Base-by-base conservation (phyloP, 2,113 vertebrate genomes). In the Brienomyrus brachyistius region DNA sequence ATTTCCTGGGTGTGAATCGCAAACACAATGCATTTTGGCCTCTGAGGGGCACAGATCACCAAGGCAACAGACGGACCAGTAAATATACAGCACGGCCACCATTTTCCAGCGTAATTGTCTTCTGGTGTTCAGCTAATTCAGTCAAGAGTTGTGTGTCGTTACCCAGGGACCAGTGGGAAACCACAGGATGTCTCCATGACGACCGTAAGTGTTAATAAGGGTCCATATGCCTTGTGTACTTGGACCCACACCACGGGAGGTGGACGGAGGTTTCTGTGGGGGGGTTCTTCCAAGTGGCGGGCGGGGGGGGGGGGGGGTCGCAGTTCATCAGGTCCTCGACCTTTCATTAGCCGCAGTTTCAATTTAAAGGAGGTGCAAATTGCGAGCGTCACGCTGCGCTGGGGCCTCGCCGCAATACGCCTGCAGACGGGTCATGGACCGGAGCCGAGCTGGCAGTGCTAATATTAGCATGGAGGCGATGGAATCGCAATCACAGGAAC, bases 281-380 rank as follows among this genome's bases (percentile, higher is more conserved):
- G 21, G 10, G 62, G 9, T 48, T 70, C 87, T 88, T 10, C 40
- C 23, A 50, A 59, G 45, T 45, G 15, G 54, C 87, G 5, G 15
- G 54, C 87, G 5, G 35, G 31, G 1, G 31, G 66, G 87, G 23
- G 13, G 23, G 40, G 13, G 23, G 47, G 50, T 54, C 19, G 48
- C 47, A 89, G 88, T 52, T 80, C 88, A 89, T 51, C 70, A 35
- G n/a, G 45, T 54, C 19, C 70, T 51, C 27, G 45, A 89, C 88
- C 88, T 89, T 74, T 89, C 88, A 82, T 89, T 89, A 80, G 70
- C 88, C 62, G 35, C 10, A 82, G n/a, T 89, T 80, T 77, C 70
- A 89, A 89, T 80, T 52, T 89, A 70, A 89, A 27, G 62, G 27
- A 15, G 88, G 66, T 40, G 47, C 88, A 51, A 88, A 89, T 50